phyloP scores from a whole-genome alignment of 2,113 vertebrate species.

The Holacanthus passer region DNA sequence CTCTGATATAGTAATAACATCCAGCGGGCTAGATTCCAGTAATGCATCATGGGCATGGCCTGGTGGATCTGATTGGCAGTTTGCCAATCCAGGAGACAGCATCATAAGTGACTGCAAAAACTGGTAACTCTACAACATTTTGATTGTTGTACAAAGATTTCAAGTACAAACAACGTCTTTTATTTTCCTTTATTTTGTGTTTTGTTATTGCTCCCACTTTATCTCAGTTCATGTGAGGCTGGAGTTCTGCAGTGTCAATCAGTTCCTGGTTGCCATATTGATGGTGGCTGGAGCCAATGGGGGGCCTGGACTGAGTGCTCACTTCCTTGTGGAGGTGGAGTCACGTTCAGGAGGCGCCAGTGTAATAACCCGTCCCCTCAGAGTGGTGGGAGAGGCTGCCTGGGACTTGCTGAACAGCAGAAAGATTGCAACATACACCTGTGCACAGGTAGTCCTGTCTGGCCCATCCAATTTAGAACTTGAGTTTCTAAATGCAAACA shows the following conservation, averaged over 20 bases:
- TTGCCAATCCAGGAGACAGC: conserved; percentile 84
- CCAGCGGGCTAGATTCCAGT: conserved; percentile 54
- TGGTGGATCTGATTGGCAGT: conserved; percentile 80
- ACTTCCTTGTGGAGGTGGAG: conserved; percentile 85
- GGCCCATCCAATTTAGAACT: background rate
- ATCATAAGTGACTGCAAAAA: conserved; percentile 86
- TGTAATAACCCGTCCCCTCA: conserved; percentile 86
- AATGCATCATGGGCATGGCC: conserved; percentile 80
- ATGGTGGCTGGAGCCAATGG: conserved; percentile 88
- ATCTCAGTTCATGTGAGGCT: conserved; percentile 84
- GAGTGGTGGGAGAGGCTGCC: conserved; percentile 84
- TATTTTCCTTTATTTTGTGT: background rate
- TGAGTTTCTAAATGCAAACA: background rate
- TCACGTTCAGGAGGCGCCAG: conserved; percentile 79
- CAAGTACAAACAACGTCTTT: too few species aligned
- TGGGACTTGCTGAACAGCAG: conserved; percentile 81
- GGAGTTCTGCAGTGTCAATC: conserved; percentile 85
- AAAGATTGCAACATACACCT: conserved; percentile 81
- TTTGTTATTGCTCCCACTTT: background rate
- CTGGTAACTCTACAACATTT: conserved; percentile 80
- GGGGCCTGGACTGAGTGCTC: conserved; percentile 87
- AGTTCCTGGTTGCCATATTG: conserved; percentile 83
- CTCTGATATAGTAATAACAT: background rate
- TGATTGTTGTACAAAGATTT: too few species aligned
- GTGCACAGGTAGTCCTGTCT: conserved; percentile 80